Percentiles rank a stretch among this genome's conserved stretches.
These are phyloP conservation scores for Mantis religiosa DNA, from an alignment of 2,888 invertebrate species.

Conservation along the genomic window DNA sequence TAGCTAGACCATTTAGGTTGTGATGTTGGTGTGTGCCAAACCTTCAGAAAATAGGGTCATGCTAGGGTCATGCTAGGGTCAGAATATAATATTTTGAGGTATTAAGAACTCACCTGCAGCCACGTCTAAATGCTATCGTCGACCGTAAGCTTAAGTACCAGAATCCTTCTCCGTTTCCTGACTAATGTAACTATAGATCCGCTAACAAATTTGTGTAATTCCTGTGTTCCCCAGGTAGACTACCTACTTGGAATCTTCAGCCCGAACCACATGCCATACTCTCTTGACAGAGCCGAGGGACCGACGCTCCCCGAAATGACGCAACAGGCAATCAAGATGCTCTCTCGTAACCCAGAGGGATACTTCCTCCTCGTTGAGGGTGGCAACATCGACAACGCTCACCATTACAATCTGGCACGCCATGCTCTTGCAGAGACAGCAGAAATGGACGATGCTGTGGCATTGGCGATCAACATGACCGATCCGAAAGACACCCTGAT, in stretches of 20 bases:
- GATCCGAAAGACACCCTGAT: slow-evolving; percentile 59
- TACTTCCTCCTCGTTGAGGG: slow-evolving; percentile 58
- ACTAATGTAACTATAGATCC: too few relatives aligned
- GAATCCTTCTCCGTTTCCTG: too few relatives aligned
- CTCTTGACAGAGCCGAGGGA: slow-evolving; percentile 44
- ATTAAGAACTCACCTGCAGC: too few relatives aligned
- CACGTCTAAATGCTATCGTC: too few relatives aligned
- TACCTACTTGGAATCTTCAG: slow-evolving; percentile 53
- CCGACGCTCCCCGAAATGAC: slow-evolving; percentile 56
- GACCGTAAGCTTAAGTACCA: too few relatives aligned
- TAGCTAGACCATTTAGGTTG: too few relatives aligned
- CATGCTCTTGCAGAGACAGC: slow-evolving; percentile 59
- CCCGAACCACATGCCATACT: slow-evolving; percentile 55
- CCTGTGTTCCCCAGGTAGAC: slow-evolving; percentile 38
- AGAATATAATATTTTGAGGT: too few relatives aligned
- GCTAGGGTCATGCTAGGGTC: too few relatives aligned
- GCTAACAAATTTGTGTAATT: background rate
- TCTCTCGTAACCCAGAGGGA: slow-evolving; percentile 48
- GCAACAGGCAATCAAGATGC: slow-evolving; percentile 51
- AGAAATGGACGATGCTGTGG: slow-evolving; percentile 60
- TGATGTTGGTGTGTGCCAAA: too few relatives aligned
- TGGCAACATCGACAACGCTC: slow-evolving; percentile 60
- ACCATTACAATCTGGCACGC: slow-evolving; percentile 58
- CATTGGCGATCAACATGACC: slow-evolving; percentile 44
- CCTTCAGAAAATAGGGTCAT: too few relatives aligned